These are phyloP conservation scores for Syngnathoides biaculeatus DNA, from an alignment of 2,113 vertebrate species.

Conservation along the genomic window DNA sequence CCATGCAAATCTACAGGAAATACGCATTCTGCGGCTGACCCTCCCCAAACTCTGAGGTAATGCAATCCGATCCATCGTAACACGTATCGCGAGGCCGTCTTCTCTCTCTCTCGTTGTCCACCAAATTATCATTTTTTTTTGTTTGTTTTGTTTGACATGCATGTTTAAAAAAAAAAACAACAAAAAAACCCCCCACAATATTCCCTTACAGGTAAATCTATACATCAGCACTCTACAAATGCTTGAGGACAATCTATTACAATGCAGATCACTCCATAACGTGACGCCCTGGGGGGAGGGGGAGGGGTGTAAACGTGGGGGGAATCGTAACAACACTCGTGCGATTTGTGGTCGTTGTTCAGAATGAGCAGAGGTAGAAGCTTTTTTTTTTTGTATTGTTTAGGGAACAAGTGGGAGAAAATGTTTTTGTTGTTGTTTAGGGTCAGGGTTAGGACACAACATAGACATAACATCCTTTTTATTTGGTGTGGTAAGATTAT, in stretches of 20 bases:
- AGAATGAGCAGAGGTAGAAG: slow-evolving; percentile 99
- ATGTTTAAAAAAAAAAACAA: slow-evolving; percentile 88
- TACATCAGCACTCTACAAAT: slow-evolving; percentile 85
- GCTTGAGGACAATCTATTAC: slow-evolving; percentile 84
- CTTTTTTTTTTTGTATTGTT: slow-evolving; percentile 83
- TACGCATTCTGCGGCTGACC: slow-evolving; percentile 99
- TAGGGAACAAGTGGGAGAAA: slow-evolving; percentile 92
- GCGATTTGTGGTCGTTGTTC: slow-evolving; percentile 94
- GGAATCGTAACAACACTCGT: slow-evolving; percentile 81
- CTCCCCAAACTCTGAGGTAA: slow-evolving; percentile 98
- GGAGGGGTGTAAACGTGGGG: slow-evolving; percentile 75
- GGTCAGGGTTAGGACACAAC: too few relatives aligned
- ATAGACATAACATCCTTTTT: slow-evolving; percentile 89
- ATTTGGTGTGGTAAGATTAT: slow-evolving; percentile 98
- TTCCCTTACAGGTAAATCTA: slow-evolving; percentile 87
- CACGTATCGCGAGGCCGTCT: slow-evolving; percentile 91
- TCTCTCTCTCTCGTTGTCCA: slow-evolving; percentile 75
- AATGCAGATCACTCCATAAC: slow-evolving; percentile 83
- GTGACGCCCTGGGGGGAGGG: slow-evolving; percentile 49
- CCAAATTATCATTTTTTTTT: slow-evolving; percentile 79
- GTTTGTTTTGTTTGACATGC: slow-evolving; percentile 91
- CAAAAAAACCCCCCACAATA: too few relatives aligned
- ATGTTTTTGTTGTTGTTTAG: slow-evolving; percentile 73
- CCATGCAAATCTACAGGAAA: slow-evolving; percentile 99
- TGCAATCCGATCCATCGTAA: slow-evolving; percentile 90